These are phyloP conservation scores for Oryzias javanicus DNA, from an alignment of 2,113 vertebrate genomes.

Conservation along the genomic window DNA sequence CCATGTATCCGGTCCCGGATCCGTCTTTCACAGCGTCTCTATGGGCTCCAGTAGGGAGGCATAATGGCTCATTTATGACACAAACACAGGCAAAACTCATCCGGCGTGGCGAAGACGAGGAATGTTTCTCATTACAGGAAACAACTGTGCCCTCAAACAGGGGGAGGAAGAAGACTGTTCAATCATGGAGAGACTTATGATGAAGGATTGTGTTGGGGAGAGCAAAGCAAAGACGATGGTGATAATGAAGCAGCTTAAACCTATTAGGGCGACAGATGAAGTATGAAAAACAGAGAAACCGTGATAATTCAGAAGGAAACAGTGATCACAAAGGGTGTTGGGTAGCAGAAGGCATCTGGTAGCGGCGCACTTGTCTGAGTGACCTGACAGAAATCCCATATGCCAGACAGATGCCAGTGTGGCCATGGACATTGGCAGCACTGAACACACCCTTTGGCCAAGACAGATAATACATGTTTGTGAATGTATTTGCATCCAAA, in stretches of 20 bases:
- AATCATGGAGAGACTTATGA: background rate
- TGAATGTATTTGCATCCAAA: background rate
- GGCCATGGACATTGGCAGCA: constrained; percentile 38
- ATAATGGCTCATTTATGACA: constrained; percentile 56
- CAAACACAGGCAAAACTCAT: constrained; percentile 35
- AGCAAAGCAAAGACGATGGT: background rate
- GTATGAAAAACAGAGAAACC: background rate
- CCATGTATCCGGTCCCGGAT: constrained; percentile 51
- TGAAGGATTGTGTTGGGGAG: background rate
- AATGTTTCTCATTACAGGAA: constrained; percentile 17
- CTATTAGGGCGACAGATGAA: background rate
- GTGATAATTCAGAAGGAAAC: background rate
- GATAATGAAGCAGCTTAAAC: constrained; percentile 4
- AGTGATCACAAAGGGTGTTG: constrained; percentile 14
- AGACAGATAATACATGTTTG: constrained; percentile 5
- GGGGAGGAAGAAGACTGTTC: background rate
- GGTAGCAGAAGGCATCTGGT: constrained; percentile 46
- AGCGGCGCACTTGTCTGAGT: constrained; percentile 48
- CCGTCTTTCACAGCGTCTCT: constrained; percentile 48
- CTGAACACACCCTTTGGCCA: constrained; percentile 10
- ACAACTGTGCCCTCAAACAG: constrained; percentile 8
- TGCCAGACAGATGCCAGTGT: constrained; percentile 65
- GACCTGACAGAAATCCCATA: constrained; percentile 68
- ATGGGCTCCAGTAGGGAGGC: constrained; percentile 53
- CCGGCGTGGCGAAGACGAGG: constrained; percentile 16